Evolutionary conservation across 2,888 invertebrate genomes (phyloP), one percentile per base, ranked within the genome.

Genomic region (Heliconius charithonia): DNA sequence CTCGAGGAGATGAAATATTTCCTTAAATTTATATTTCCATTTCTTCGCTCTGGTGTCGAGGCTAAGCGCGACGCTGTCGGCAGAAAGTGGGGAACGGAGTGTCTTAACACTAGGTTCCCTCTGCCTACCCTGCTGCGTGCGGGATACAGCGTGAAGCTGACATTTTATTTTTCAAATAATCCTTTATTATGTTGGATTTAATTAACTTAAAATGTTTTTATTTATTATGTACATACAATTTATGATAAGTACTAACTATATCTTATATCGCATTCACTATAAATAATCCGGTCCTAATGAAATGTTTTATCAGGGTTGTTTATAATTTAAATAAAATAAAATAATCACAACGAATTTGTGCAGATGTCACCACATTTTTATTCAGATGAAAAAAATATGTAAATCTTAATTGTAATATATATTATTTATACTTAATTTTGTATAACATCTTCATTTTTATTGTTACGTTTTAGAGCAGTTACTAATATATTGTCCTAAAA

Each of bases 281-380:
- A 25, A 41, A 41, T 41, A 69, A 69, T 69, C 69, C 69, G 41
- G 41, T 69, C 69, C 69, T 45, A 25, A 27, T 9, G 66, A 66
- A n/a, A 67, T 25, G 45, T 45, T 45, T 69, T 41, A 69, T 9
- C 69, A 45, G 69, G 69, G 69, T 69, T 69, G 25, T 16, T 69
- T 69, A 69, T 69, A 69, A 69, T 69, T 41, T 69, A 25, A 41
- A 67, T 37, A 37, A 29, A 16, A 41, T 41, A 41, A n/a, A 67
- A 67, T 67, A 16, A 69, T 69, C 25, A 69, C 41, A 45, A 25
- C 69, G 67, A 69, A 69, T 41, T 69, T 69, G 37, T 69, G 13
- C 25, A 41, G 41, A 37, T 16, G 6, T 69, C 41, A 41, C 6
- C n/a, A 41, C 22, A 41, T 25, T 69, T n/a, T 41, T n/a, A 69